Base-by-base conservation (phyloP, 2,888 invertebrate species). In the Eumacrocentrus americanus region DNA sequence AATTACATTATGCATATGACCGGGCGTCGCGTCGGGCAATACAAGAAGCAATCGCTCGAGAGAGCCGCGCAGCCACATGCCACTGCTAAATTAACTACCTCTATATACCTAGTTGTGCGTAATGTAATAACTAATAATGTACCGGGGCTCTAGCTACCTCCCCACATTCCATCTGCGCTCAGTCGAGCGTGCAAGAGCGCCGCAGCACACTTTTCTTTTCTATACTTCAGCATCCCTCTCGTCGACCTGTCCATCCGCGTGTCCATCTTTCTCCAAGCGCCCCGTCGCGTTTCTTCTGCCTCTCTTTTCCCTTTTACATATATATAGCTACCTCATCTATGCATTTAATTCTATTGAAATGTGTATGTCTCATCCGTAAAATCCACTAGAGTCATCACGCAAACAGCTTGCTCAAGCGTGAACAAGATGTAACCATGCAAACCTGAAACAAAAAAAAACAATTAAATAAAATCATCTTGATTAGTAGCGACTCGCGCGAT, bases 1-100 rank as follows among this genome's bases (percentile, higher is more conserved):
- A 78, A 78, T 78, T 78, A 78, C 78, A 77, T 78, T 78, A 78
- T 78, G 77, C 78, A 78, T 78, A 78, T 77, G 76, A 75, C 74
- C 69, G 69, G 67, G 62, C 65, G 52, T 58, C 58, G 61, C 60
- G 65, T 64, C 67, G 53, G 69, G 74, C 74, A 77, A 75, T 75
- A 73, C 72, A 73, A 77, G 75, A 78, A 77, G 76, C 76, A 76
- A 75, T 76, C 72, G 78, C 64, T 62, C 62, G 53, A 58, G 53
- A n/a, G n/a, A n/a, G 63, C 66, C 54, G 61, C 69, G 67, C 67
- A 68, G 68, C 70, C 67, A 68, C 67, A 72, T 69, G 70, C 73
- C 72, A 75, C 71, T 69, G 72, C 73, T 76, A 77, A 78, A 78
- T 78, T 77, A 77, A 78, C 78, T 76, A 72, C 73, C 74, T 54